A percentile compares a stretch with the other conserved stretches of the same genome.
phyloP scores from a whole-genome alignment of 2,797 vertebrate species.

The Oryzias sinensis region DNA sequence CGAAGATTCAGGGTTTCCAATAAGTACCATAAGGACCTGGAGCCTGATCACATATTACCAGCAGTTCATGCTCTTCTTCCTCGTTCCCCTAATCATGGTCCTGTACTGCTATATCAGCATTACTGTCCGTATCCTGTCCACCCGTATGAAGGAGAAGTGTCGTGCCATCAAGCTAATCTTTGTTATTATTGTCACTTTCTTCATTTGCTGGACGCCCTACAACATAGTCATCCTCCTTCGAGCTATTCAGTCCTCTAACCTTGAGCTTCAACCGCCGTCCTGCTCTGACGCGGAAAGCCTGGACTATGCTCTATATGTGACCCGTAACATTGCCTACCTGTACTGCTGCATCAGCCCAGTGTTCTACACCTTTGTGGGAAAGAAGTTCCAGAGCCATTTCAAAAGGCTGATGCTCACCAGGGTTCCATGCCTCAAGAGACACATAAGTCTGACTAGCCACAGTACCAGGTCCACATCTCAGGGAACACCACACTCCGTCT shows the following conservation, averaged over 20 bases:
- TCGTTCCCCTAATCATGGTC: slow-evolving; percentile 72
- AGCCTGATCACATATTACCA: slow-evolving; percentile 71
- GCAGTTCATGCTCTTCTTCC: slow-evolving; percentile 79
- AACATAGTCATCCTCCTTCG: slow-evolving; percentile 74
- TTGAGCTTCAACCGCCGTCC: rapidly evolving
- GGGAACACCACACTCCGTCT: slow-evolving; percentile 59
- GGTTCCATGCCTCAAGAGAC: slow-evolving; percentile 66
- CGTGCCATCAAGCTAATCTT: slow-evolving; percentile 79
- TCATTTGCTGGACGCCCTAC: slow-evolving; percentile 81
- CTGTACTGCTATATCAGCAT: slow-evolving; percentile 80
- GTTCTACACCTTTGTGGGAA: slow-evolving; percentile 82
- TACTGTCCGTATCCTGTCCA: slow-evolving; percentile 69
- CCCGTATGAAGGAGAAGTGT: slow-evolving; percentile 75
- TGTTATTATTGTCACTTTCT: slow-evolving; percentile 78
- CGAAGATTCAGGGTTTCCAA: slow-evolving; percentile 61
- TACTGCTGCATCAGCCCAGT: slow-evolving; percentile 82
- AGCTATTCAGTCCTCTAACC: slow-evolving; percentile 39
- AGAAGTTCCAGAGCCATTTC: slow-evolving; percentile 81
- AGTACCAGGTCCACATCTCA: slow-evolving; percentile 70
- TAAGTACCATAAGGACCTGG: slow-evolving; percentile 59
- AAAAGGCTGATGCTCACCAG: slow-evolving; percentile 58
- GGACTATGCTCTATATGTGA: slow-evolving; percentile 72
- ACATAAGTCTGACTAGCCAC: slow-evolving; percentile 53
- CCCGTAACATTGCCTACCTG: slow-evolving; percentile 76
- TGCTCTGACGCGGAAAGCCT: slow-evolving; percentile 9